Evolutionary conservation across 2,797 vertebrate genomes (phyloP).

Genomic region (Ispidina picta): DNA sequence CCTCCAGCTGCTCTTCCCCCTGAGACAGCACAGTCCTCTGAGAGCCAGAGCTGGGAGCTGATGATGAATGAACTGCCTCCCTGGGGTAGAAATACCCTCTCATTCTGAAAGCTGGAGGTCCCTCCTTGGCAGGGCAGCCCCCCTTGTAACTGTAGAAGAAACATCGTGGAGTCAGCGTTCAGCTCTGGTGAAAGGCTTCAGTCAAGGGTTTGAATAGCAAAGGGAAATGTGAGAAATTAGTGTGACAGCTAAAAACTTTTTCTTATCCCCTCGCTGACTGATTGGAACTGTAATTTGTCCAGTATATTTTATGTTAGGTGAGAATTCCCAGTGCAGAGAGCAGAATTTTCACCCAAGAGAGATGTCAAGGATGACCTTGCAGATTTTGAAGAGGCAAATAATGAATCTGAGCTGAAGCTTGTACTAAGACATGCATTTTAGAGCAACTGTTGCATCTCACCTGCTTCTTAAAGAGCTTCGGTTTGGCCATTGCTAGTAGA

Average conservation of each 20-base stretch:
- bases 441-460: background rate
- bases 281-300: background rate
- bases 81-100: conserved; percentile 45
- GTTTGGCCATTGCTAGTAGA: background rate
- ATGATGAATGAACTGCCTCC: conserved; percentile 46
- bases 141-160: conserved; percentile 33
- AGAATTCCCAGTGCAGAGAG: background rate
- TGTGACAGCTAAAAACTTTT: background rate
- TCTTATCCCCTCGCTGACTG: background rate
- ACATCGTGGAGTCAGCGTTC: conserved; percentile 3
- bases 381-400: background rate
- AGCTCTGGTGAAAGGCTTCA: conserved; percentile 43
- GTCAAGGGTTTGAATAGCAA: conserved; percentile 23
- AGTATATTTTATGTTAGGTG: background rate
- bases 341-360: background rate
- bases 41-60: background rate
- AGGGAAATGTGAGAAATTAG: conserved; percentile 13
- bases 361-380: background rate
- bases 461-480: background rate
- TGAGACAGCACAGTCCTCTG: background rate
- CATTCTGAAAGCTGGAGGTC: conserved; percentile 72
- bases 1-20: conserved; percentile 25
- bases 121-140: conserved; percentile 9
- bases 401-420: background rate
- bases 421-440: background rate